Base-by-base conservation (phyloP, 2,113 vertebrate species). In the Scophthalmus maximus region DNA sequence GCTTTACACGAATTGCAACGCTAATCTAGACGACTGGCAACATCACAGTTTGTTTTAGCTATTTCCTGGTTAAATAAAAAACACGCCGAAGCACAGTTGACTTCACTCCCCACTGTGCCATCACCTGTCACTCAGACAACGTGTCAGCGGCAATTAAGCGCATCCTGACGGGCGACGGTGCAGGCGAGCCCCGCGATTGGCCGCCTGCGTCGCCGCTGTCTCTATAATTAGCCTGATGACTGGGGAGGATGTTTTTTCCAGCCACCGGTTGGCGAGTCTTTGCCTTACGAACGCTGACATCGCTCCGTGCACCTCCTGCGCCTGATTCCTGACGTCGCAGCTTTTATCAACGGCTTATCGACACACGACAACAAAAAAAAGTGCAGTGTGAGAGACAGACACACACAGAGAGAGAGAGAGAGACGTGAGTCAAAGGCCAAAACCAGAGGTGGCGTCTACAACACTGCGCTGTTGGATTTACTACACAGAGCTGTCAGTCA, bases 401-500 rank as follows among this genome's bases (percentile, higher is more conserved):
- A 18, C 18, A 46, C 42, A 46, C 18, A n/a, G 8, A 38, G 8
- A 38, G 3, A 38, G 8, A 38, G 8, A 12, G 8, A 9, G 18
- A n/a, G 1, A 46, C 0, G 15, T 11, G 38, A 49, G 73, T 75
- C 62, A 63, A 26, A 67, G 76, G 73, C 36, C 59, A 56, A 7
- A 44, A 38, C 36, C 67, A 67, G 66, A 71, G 34, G 60, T 64
- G 51, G 11, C 9, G 12, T 44, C 67, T 63, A n/a, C 52, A 72
- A 56, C 64, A 58, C 62, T 1, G 6, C 1, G 32, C 70, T 76
- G 79, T 74, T 80, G 38, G 36, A 40, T 15, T 17, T 40, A 14
- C 42, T 11, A 36, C 49, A 40, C 59, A 53, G 62, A 62, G 26
- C 67, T 60, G 77, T 76, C 87, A 78, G n/a, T 88, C 82, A 85